These are phyloP conservation scores for Luidia sarsii DNA, from an alignment of 53 echinoderm and acorn worm species.

Conservation along the genomic window DNA sequence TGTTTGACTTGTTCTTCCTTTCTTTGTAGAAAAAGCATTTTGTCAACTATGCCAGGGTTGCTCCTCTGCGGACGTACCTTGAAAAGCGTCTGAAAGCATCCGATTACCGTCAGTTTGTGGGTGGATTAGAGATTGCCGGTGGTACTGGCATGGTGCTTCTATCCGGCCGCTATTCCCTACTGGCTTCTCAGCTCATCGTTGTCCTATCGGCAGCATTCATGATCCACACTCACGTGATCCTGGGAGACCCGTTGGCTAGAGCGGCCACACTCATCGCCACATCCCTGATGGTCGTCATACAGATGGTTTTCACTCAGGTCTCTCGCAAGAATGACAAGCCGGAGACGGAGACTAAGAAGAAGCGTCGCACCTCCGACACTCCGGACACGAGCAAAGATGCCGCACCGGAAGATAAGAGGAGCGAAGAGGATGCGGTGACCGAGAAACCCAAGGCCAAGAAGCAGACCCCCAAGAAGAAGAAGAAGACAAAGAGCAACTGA, in stretches of 20 bases:
- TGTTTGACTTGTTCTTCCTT: too few relatives aligned
- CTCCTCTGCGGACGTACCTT: constrained; percentile 72
- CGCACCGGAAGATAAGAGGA: constrained; percentile 27
- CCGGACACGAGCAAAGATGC: not conserved
- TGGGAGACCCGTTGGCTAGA: constrained; percentile 73
- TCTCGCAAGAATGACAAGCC: constrained; percentile 17
- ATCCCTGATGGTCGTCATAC: constrained; percentile 55
- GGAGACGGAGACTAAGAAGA: not conserved
- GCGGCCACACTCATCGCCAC: constrained; percentile 67
- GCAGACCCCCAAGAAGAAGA: constrained; percentile 38
- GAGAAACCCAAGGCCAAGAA: constrained; percentile 68
- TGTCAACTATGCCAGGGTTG: constrained; percentile 91
- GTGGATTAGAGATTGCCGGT: constrained; percentile 86
- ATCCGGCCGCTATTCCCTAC: constrained; percentile 68
- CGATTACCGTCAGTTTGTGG: constrained; percentile 81
- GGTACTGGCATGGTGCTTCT: constrained; percentile 77
- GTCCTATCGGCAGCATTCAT: constrained; percentile 69
- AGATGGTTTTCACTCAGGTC: constrained; percentile 50
- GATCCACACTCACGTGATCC: constrained; percentile 79
- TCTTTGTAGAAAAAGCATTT: constrained; percentile 88
- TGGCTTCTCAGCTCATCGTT: constrained; percentile 67
- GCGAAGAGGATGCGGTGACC: constrained; percentile 27
- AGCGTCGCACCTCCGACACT: constrained; percentile 16
- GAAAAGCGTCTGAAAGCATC: constrained; percentile 78
- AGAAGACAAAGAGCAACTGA: constrained; percentile 38